These are phyloP conservation scores for Discoglossus pictus DNA, from an alignment of 2,797 vertebrate genomes.

Conservation along the genomic window DNA sequence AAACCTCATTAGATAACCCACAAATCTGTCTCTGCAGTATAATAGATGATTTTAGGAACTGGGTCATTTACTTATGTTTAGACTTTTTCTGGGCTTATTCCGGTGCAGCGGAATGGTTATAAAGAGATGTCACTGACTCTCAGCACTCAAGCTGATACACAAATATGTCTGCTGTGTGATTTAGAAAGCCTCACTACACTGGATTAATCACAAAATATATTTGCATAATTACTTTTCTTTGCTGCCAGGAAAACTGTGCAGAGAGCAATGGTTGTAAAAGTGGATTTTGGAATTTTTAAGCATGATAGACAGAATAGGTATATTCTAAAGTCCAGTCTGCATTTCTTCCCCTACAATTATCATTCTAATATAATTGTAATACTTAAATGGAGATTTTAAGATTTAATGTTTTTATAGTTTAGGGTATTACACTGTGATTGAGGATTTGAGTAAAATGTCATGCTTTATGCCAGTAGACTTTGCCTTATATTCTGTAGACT, in stretches of 20 bases:
- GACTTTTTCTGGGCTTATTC: conserved; percentile 33
- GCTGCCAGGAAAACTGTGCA: conserved; percentile 24
- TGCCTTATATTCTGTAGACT: no score
- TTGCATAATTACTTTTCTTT: conserved; percentile 43
- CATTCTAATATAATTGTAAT: no score
- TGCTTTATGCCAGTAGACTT: no score
- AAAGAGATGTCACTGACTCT: conserved; percentile 39
- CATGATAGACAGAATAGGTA: background rate
- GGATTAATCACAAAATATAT: conserved; percentile 50
- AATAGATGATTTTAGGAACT: conserved; percentile 40
- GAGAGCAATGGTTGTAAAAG: conserved; percentile 15
- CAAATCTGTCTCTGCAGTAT: conserved; percentile 39
- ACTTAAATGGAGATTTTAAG: no score
- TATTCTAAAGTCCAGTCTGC: no score
- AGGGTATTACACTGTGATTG: no score
- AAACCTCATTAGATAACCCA: conserved; percentile 47
- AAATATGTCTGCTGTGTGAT: conserved; percentile 31
- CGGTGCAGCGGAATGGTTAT: conserved; percentile 40
- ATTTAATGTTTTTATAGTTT: no score
- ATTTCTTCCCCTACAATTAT: no score
- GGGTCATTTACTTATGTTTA: conserved; percentile 52
- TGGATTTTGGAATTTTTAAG: conserved; percentile 20
- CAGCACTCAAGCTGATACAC: conserved; percentile 19
- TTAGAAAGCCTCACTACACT: conserved; percentile 37
- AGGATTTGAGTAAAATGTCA: no score